Evolutionary conservation across 2,113 vertebrate genomes (phyloP).

Genomic region (Ciconia stormi): DNA sequence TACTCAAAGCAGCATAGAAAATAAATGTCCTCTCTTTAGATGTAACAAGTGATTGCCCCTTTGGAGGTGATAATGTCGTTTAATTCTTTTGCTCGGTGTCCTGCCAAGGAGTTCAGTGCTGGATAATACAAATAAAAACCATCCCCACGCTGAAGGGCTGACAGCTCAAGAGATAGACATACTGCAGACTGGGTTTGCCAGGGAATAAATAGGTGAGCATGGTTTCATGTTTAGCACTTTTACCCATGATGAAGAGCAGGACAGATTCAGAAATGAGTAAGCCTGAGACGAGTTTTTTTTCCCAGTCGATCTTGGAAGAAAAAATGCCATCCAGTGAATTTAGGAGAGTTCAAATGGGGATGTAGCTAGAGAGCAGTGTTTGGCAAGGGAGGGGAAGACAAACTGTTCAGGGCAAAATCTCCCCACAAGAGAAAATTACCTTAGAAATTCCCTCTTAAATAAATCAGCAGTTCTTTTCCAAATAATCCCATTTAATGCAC

Average conservation of each 20-base stretch:
- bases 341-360: neutral
- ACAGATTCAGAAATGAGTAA: neutral
- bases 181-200: neutral
- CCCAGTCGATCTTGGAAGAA: neutral
- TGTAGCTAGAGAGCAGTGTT: neutral
- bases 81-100: neutral
- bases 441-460: conserved; percentile 11
- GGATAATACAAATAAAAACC: neutral
- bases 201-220: neutral
- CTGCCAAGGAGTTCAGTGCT: neutral
- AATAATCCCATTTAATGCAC: neutral
- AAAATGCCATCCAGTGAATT: neutral
- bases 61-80: neutral
- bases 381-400: neutral
- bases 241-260: neutral
- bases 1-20: neutral
- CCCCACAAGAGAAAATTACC: neutral
- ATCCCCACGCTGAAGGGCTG: neutral
- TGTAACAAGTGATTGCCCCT: neutral
- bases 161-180: neutral
- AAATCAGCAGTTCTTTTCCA: neutral
- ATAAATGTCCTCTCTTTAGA: neutral
- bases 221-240: neutral
- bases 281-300: neutral
- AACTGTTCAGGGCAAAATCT: neutral